Evolutionary conservation across 2,113 vertebrate species (phyloP).

Genomic region (Chloropsis hardwickii): DNA sequence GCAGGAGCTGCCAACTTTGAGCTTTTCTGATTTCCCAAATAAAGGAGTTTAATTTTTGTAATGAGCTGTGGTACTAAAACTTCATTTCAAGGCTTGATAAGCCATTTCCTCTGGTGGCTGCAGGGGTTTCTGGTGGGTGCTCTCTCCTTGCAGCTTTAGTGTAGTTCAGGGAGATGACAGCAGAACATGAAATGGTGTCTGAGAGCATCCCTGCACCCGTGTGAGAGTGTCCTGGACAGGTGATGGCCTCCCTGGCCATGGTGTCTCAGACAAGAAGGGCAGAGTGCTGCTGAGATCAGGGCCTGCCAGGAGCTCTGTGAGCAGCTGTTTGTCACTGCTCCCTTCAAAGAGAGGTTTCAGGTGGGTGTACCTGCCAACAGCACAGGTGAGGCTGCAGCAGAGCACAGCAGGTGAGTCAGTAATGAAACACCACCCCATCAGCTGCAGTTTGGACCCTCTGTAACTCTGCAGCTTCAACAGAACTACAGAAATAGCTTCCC

Average conservation of each 20-base stretch:
- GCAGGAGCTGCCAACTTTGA: background rate
- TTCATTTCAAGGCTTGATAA: background rate
- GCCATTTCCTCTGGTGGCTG: background rate
- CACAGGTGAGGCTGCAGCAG: background rate
- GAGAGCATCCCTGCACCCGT: background rate
- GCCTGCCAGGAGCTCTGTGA: background rate
- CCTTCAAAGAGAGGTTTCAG: accelerated
- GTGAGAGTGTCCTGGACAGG: background rate
- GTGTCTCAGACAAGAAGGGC: background rate
- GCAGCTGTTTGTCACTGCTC: background rate
- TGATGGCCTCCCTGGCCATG: accelerated
- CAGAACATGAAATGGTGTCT: background rate
- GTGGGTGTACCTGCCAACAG: accelerated
- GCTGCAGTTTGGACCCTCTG: background rate
- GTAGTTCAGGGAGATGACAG: background rate
- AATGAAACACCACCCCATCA: background rate
- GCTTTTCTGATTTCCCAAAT: background rate
- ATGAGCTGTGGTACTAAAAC: background rate
- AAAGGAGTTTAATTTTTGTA: constrained; percentile 17
- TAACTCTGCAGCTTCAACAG: background rate
- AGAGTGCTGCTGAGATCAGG: background rate
- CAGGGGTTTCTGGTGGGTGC: background rate
- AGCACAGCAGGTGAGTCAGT: background rate
- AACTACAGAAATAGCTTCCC: background rate
- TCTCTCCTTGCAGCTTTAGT: background rate